Evolutionary conservation across 2,113 vertebrate genomes (phyloP).

Genomic region (Meleagris gallopavo): DNA sequence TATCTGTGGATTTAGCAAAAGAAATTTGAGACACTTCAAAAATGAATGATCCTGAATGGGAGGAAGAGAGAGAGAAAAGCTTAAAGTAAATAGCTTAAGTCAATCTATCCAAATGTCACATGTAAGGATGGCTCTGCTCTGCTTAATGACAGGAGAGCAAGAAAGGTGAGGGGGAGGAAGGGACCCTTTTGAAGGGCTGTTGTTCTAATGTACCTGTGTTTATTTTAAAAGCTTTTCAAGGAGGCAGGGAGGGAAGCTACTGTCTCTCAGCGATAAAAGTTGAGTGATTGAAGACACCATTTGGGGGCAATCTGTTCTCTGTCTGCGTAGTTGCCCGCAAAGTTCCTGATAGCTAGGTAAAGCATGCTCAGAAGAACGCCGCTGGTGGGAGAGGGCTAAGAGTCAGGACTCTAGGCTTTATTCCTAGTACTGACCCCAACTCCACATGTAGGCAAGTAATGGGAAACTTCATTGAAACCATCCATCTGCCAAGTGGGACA

Average conservation of each 20-base stretch:
- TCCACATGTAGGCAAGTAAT: neutral
- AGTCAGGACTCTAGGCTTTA: neutral
- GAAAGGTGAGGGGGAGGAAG: constrained; percentile 33
- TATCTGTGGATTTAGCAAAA: neutral
- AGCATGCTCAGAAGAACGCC: neutral
- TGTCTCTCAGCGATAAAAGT: constrained; percentile 58
- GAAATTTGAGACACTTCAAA: constrained; percentile 37
- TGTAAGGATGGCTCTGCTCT: constrained; percentile 39
- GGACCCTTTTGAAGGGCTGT: constrained; percentile 28
- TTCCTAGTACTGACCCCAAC: neutral
- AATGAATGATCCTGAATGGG: constrained; percentile 44
- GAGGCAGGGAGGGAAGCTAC: constrained; percentile 62
- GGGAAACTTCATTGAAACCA: neutral
- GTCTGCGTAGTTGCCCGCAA: constrained; percentile 24
- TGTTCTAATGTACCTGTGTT: constrained; percentile 72
- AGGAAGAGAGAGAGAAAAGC: neutral
- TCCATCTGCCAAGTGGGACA: neutral
- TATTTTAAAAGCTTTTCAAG: constrained; percentile 74
- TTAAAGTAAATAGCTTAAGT: constrained; percentile 51
- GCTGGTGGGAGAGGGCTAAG: neutral
- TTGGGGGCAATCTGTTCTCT: constrained; percentile 61
- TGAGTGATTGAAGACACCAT: constrained; percentile 59
- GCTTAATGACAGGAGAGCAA: constrained; percentile 45
- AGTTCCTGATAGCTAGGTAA: constrained; percentile 11
- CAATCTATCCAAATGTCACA: constrained; percentile 31